Base-by-base conservation (phyloP, 2,888 invertebrate species). In the Heliconius aoede region DNA sequence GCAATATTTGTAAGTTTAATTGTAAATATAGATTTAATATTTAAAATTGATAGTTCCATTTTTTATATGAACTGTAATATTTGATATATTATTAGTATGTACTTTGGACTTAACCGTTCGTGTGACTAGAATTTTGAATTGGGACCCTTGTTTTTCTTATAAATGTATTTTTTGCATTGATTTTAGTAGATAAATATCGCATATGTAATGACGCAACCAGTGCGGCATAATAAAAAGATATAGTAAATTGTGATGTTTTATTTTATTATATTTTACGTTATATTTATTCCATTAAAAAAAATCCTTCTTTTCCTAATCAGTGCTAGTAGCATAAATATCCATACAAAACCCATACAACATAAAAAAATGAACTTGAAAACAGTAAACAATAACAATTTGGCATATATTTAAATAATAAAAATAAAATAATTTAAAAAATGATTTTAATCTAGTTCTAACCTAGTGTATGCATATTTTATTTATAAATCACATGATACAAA, bases 11-110 rank as follows among this genome's bases (percentile, higher is more conserved):
- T 92, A 92, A 87, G 90, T 86, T 84, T 85, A 90, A 86, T 87
- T 92, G 94, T 94, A 94, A 91, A 94, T 94, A 94, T 93, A 92
- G 91, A 82, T 83, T 86, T 91, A 93, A 85, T 94, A 94, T 93
- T 94, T 93, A 93, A 93, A 91, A 90, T 90, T 89, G 88, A 88
- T 90, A 92, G 88, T 90, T 88, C 87, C 89, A 88, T 87, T 90
- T 73, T 55, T 90, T 86, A 86, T 86, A 82, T 80, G 79, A 82
- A 78, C 79, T 76, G 36, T 76, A 75, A 72, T 73, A 73, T 77
- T 82, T 79, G 79, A 78, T 78, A 76, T 81, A 46, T 21, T 46
- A 46, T 46, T 21, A n/a, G n/a, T n/a, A 78, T 80, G 69, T 78
- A 62, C 74, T 77, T 40, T 77, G 75, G 77, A 76, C 77, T 76